Conservation (phyloP, 2,888 invertebrate genomes). For the Trichogramma evanescens region DNA sequence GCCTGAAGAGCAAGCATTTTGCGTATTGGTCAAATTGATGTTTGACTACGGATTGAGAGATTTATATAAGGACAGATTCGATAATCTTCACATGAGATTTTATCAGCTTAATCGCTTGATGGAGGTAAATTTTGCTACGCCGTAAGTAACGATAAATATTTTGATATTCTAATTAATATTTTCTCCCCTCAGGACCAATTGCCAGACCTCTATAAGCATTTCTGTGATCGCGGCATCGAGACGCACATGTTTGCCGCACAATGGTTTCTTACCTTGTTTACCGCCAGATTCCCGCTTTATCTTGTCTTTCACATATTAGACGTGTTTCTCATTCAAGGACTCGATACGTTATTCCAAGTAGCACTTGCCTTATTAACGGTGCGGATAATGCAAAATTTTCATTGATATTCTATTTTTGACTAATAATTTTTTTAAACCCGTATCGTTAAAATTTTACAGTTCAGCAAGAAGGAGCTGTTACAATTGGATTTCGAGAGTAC, state of each 20-base stretch:
- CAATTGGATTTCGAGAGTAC: constrained; percentile 95
- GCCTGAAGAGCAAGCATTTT: constrained; percentile 99
- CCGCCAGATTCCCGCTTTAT: constrained; percentile 94
- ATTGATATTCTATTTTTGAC: background rate
- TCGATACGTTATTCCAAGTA: constrained; percentile 92
- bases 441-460: constrained; percentile 44
- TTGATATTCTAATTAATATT: constrained; percentile 1
- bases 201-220: constrained; percentile 73
- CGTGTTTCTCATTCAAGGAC: constrained; percentile 89
- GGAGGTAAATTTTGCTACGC: constrained; percentile 56
- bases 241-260: constrained; percentile 99
- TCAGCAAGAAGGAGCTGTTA: constrained; percentile 82
- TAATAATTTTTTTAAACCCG: background rate
- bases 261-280: constrained; percentile 99
- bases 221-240: constrained; percentile 76
- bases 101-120: constrained; percentile 91
- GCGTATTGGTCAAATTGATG: constrained; percentile 93
- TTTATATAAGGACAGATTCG: constrained; percentile 94
- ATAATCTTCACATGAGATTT: constrained; percentile 86
- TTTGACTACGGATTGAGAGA: constrained; percentile 91
- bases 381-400: constrained; percentile 32
- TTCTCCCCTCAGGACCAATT: constrained; percentile 65
- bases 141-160: background rate
- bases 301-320: constrained; percentile 97
- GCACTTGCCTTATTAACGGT: constrained; percentile 88